Conservation (phyloP, 2,797 vertebrate genomes). For the Protonibea diacanthus region DNA sequence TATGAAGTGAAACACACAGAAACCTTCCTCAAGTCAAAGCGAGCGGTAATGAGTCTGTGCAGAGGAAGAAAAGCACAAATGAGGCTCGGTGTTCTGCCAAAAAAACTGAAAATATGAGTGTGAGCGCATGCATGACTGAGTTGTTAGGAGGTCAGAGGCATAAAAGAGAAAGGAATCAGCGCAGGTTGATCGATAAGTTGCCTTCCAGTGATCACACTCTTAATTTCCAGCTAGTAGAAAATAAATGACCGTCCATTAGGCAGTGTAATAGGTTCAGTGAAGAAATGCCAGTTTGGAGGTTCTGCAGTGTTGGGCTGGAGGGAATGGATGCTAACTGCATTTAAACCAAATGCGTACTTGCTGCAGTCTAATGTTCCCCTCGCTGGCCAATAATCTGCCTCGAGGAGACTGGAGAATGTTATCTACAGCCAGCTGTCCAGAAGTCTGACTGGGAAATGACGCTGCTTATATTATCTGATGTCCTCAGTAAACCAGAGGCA, state of each 20-base stretch:
- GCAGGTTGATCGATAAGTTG: not conserved
- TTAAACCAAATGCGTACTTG: constrained; percentile 46
- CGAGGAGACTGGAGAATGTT: constrained; percentile 27
- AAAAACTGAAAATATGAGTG: constrained; percentile 11
- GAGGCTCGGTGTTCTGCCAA: not conserved
- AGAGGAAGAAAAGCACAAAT: constrained; percentile 22
- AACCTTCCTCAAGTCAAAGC: not conserved
- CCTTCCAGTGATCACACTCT: constrained; percentile 17
- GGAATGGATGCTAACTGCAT: constrained; percentile 48
- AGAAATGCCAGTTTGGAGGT: constrained; percentile 20
- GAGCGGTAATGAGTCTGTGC: constrained; percentile 2
- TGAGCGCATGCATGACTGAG: not conserved
- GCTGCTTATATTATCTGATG: constrained; percentile 33
- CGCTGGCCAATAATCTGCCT: constrained; percentile 42
- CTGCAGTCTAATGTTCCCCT: constrained; percentile 58
- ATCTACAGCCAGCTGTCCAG: constrained; percentile 54
- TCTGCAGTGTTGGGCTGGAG: constrained; percentile 7
- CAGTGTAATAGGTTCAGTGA: constrained; percentile 21
- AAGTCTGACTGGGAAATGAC: constrained; percentile 42
- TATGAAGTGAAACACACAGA: constrained; percentile 11
- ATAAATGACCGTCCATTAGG: constrained; percentile 10
- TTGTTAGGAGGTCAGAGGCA: not conserved
- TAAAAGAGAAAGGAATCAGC: not conserved
- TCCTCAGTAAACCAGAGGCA: constrained; percentile 1
- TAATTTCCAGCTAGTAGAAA: constrained; percentile 18